phyloP scores from a whole-genome alignment of 2,113 vertebrate species.

The Megalops atlanticus region DNA sequence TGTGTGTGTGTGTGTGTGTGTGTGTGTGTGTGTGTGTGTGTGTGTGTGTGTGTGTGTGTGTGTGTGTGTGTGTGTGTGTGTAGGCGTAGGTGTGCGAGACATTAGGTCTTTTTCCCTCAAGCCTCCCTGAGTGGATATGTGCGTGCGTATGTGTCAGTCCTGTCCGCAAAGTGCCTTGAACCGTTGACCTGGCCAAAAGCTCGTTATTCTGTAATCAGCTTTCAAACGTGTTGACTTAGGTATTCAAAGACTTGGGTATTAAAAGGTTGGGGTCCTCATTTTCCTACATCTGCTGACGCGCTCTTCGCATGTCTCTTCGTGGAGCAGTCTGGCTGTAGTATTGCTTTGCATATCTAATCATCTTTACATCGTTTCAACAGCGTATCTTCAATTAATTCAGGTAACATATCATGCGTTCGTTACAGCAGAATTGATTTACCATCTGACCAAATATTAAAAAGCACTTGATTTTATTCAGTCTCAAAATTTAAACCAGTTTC shows the following conservation, averaged over 20 bases:
- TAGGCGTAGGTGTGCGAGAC: neutral
- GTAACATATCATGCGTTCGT: neutral
- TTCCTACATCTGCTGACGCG: neutral
- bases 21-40: conserved; percentile 37
- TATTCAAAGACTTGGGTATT: neutral
- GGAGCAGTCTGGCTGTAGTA: no score
- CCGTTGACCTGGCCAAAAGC: neutral
- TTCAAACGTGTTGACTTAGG: conserved; percentile 6
- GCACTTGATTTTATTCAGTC: no score
- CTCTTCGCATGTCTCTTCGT: no score
- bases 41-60: conserved; percentile 33
- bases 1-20: conserved; percentile 21
- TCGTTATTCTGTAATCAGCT: neutral
- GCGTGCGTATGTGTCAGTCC: neutral
- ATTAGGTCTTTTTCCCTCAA: neutral
- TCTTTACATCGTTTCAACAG: neutral
- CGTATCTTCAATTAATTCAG: neutral
- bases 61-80: conserved; percentile 29
- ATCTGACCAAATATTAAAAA: no score
- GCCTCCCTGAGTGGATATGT: neutral
- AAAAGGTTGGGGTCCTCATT: neutral
- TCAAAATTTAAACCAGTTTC: no score
- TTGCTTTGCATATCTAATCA: neutral
- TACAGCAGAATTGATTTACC: no score
- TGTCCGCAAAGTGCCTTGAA: neutral